Conservation (phyloP, 2,113 vertebrate genomes). For the Danionella cerebrum region DNA sequence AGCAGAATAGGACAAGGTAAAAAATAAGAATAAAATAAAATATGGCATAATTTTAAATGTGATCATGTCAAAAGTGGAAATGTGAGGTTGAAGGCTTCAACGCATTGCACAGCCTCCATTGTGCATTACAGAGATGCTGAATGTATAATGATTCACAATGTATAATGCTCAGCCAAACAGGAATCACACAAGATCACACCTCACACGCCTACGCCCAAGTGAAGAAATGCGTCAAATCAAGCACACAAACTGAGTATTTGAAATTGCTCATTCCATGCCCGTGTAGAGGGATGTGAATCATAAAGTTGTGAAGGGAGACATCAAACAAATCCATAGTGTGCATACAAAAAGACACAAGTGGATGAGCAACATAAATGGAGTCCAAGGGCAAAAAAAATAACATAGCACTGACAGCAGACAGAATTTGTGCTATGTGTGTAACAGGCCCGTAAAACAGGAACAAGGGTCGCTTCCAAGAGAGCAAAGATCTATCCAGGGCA, state of each 20-base stretch:
- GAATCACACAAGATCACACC: not conserved
- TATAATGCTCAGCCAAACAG: no score
- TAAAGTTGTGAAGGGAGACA: not conserved
- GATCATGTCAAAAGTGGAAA: no score
- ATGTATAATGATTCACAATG: not conserved
- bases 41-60: no score
- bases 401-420: not conserved
- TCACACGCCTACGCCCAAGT: not conserved
- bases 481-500: not conserved
- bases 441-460: not conserved
- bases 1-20: no score
- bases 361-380: not conserved
- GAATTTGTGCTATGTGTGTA: not conserved
- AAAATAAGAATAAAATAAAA: not conserved
- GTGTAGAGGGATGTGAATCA: not conserved
- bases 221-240: not conserved
- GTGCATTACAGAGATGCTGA: not conserved
- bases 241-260: not conserved
- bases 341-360: not conserved
- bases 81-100: no score
- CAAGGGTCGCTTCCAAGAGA: not conserved
- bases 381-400: not conserved
- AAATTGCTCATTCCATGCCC: not conserved
- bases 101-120: no score
- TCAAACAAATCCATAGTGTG: not conserved